phyloP scores from a whole-genome alignment of 2,888 invertebrate genomes.

The Exephanes ischioxanthus region DNA sequence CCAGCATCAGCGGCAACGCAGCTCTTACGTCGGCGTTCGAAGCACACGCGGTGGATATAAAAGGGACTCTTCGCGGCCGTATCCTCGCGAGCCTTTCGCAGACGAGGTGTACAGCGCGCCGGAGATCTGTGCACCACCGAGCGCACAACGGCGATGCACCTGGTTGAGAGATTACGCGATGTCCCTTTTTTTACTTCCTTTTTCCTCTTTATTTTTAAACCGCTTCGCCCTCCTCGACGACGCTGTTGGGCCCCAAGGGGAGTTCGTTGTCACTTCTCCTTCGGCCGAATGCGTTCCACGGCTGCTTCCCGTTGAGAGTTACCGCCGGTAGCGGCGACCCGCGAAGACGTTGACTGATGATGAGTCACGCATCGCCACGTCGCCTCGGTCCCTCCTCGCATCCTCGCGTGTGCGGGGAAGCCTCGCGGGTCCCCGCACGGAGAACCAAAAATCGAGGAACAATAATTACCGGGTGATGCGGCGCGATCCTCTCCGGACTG shows the following conservation, averaged over 20 bases:
- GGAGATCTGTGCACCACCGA: slow-evolving; percentile 13
- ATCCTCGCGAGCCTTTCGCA: slow-evolving; percentile 49
- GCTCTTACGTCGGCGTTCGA: slow-evolving; percentile 9
- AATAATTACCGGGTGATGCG: slow-evolving; percentile 52
- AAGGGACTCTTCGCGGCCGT: slow-evolving; percentile 18
- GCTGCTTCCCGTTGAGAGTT: slow-evolving; percentile 22
- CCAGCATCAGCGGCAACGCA: slow-evolving; percentile 41
- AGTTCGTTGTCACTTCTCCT: slow-evolving; percentile 38
- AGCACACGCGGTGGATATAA: slow-evolving; percentile 44
- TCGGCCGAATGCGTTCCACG: slow-evolving; percentile 20
- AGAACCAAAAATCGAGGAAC: slow-evolving; percentile 52
- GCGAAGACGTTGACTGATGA: slow-evolving; percentile 60
- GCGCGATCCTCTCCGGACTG: slow-evolving; percentile 25
- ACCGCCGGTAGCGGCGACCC: slow-evolving; percentile 8
- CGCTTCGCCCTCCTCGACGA: neutral
- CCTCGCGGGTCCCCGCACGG: neutral
- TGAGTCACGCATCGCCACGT: slow-evolving; percentile 58
- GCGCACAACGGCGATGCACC: neutral
- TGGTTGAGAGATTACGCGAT: neutral
- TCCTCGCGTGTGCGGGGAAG: slow-evolving; percentile 19
- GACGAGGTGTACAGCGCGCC: slow-evolving; percentile 36
- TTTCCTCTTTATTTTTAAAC: neutral
- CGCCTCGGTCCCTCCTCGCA: slow-evolving; percentile 5
- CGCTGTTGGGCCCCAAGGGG: neutral
- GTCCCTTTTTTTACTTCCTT: neutral